phyloP scores from a whole-genome alignment of 2,113 vertebrate genomes.

The Sturnira hondurensis region DNA sequence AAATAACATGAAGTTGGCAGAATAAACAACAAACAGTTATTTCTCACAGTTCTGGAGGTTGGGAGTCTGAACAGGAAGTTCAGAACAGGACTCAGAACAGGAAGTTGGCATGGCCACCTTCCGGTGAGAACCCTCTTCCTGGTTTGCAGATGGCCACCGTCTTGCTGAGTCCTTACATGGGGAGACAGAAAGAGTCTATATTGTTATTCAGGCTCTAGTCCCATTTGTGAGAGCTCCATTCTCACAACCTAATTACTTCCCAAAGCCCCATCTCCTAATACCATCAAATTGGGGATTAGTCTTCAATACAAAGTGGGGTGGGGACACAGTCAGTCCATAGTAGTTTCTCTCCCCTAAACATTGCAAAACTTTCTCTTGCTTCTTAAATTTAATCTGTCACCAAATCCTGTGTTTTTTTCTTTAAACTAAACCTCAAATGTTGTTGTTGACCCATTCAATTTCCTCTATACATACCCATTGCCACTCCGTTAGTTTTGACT shows the following conservation, averaged over 20 bases:
- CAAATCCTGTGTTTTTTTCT: neutral
- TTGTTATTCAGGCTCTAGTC: neutral
- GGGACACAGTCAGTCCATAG: neutral
- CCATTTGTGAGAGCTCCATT: neutral
- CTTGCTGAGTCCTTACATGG: neutral
- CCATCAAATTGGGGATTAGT: neutral
- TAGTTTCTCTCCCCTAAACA: neutral
- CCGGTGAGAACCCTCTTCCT: neutral
- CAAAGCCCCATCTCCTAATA: neutral
- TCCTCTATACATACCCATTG: neutral
- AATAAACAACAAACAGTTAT: neutral
- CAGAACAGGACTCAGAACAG: no score
- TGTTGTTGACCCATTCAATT: neutral
- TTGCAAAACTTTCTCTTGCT: neutral
- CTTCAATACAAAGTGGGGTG: neutral
- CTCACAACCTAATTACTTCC: neutral
- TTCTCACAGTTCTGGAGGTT: neutral
- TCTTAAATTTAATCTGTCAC: neutral
- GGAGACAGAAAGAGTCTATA: neutral
- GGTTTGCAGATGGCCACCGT: neutral
- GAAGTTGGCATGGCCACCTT: neutral
- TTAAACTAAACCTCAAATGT: neutral
- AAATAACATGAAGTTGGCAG: neutral
- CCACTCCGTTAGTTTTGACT: neutral
- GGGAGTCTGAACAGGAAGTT: neutral